Conservation (phyloP, 1,140 invertebrate species). For the Hermatobates lingyangjiaoensis region DNA sequence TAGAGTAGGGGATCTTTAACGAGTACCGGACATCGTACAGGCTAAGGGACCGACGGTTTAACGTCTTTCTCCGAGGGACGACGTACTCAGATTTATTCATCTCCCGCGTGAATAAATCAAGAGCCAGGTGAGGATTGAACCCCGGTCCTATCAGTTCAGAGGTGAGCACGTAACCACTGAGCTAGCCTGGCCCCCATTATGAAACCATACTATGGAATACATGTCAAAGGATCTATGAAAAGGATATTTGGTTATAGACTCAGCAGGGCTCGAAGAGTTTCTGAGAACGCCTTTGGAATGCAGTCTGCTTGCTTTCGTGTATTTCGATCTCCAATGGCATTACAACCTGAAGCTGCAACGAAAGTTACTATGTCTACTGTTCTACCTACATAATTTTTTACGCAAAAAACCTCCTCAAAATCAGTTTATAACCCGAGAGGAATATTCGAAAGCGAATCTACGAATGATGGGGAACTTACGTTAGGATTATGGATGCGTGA, state of each 20-base stretch:
- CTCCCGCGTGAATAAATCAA: too few relatives aligned
- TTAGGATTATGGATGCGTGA: constrained; percentile 14
- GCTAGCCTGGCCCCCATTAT: too few relatives aligned
- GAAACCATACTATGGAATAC: constrained; percentile 26
- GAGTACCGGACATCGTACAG: too few relatives aligned
- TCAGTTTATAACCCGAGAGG: constrained; percentile 8
- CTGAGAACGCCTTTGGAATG: constrained; percentile 35
- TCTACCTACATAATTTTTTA: constrained; percentile 14
- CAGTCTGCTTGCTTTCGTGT: constrained; percentile 25
- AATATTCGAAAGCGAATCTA: constrained; percentile 13
- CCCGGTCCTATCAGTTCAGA: too few relatives aligned
- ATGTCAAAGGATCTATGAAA: constrained; percentile 23
- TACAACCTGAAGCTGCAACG: constrained; percentile 19
- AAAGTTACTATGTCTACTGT: constrained; percentile 19
- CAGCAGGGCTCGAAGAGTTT: constrained; percentile 22
- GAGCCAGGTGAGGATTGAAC: too few relatives aligned
- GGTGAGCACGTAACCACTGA: too few relatives aligned
- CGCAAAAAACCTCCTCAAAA: constrained; percentile 11
- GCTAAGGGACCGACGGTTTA: too few relatives aligned
- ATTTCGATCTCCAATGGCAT: constrained; percentile 21
- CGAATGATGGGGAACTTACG: constrained; percentile 10
- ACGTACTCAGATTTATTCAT: too few relatives aligned
- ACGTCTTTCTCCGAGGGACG: too few relatives aligned
- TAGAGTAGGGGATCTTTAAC: too few relatives aligned
- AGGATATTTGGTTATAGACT: constrained; percentile 24